These are phyloP conservation scores for Apodemia hepburni DNA, from an alignment of 2,888 invertebrate species.

Conservation along the genomic window DNA sequence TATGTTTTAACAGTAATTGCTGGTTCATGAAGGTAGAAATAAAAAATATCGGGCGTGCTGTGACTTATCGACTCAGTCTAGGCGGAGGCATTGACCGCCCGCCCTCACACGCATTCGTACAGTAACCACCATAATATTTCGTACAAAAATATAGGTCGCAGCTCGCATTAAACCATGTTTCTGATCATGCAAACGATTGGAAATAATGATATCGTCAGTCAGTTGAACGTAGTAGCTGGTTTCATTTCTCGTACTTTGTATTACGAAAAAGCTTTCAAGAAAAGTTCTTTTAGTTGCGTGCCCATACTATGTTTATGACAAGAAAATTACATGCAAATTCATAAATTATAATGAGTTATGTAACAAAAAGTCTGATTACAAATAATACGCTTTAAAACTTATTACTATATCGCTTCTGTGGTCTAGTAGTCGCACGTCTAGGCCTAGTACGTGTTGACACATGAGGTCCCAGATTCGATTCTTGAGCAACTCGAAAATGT, in stretches of 20 bases:
- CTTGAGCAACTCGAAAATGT: no score
- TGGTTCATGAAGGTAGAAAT: slow-evolving; percentile 17
- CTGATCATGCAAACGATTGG: slow-evolving; percentile 5
- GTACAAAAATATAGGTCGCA: neutral
- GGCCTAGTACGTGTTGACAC: no score
- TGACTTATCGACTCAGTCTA: slow-evolving; percentile 33
- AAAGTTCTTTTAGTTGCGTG: neutral
- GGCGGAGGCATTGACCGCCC: slow-evolving; percentile 44
- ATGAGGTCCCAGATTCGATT: no score
- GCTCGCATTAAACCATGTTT: neutral
- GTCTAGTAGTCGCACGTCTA: no score
- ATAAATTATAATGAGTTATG: no score
- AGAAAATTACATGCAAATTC: neutral
- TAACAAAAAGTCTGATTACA: no score
- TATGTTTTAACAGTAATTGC: neutral
- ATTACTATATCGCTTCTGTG: no score
- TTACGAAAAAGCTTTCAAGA: neutral
- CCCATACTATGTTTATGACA: neutral
- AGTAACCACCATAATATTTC: neutral
- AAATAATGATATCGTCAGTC: slow-evolving; percentile 3
- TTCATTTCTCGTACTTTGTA: neutral
- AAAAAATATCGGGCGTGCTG: slow-evolving; percentile 23
- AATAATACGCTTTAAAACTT: no score
- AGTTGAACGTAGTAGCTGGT: neutral
- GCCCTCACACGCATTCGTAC: slow-evolving; percentile 40